Percentiles rank a stretch among this genome's conserved stretches.
phyloP scores from a whole-genome alignment of 35 echinoderm and acorn worm species.

The Apostichopus parvimensis region DNA sequence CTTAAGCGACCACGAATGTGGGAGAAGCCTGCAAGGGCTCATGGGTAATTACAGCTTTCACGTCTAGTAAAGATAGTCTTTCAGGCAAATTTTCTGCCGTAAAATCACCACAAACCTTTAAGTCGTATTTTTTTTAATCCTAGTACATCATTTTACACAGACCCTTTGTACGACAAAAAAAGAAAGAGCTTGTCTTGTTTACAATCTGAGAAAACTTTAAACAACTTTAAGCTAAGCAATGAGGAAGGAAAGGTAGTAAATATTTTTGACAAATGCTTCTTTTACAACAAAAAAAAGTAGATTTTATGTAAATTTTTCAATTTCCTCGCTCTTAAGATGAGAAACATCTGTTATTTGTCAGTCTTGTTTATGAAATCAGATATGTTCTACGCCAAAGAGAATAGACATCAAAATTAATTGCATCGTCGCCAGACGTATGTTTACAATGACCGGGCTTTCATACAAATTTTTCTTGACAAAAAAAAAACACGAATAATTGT shows the following conservation, averaged over 20 bases:
- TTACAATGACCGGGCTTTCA: background rate
- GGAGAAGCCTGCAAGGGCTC: too few species aligned
- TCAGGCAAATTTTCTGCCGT: too few species aligned
- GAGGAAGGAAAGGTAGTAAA: background rate
- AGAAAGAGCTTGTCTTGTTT: too few species aligned
- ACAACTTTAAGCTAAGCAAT: background rate
- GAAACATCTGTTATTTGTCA: conserved; percentile 5
- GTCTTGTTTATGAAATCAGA: background rate
- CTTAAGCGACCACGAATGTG: too few species aligned
- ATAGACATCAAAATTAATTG: background rate
- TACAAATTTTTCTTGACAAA: background rate
- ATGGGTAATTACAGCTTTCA: too few species aligned
- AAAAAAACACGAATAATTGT: background rate
- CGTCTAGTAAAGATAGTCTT: too few species aligned
- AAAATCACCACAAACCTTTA: too few species aligned
- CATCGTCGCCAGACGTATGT: background rate
- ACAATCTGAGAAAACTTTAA: too few species aligned
- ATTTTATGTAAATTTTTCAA: background rate
- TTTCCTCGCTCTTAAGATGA: background rate
- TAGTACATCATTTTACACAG: too few species aligned
- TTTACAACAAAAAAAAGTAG: background rate
- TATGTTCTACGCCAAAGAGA: background rate
- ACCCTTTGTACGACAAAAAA: too few species aligned
- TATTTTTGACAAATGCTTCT: background rate
- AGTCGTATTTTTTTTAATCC: too few species aligned